Evolutionary conservation across 2,113 vertebrate genomes (phyloP).

Genomic region (Carassius auratus): DNA sequence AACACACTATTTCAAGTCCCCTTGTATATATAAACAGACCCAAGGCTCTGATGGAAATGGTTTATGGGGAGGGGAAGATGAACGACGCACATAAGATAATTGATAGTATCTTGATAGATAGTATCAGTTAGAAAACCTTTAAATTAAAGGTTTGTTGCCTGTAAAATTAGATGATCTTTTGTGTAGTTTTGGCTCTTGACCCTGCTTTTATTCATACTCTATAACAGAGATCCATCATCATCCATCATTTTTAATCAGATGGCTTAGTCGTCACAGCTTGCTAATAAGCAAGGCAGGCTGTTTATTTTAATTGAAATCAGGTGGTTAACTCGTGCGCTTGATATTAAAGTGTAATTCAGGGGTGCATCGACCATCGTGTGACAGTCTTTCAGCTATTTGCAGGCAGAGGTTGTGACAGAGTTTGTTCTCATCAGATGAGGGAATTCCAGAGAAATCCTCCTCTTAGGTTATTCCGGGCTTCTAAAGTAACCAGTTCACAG

Average conservation of each 20-base stretch:
- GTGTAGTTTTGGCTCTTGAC: conserved; percentile 46
- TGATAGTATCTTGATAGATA: conserved; percentile 55
- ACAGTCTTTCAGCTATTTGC: conserved; percentile 10
- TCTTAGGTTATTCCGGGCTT: not conserved
- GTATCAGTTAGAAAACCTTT: conserved; percentile 30
- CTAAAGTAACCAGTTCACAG: not conserved
- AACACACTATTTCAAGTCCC: not conserved
- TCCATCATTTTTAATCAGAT: conserved; percentile 37
- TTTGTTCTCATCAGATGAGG: not conserved
- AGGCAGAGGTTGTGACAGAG: not conserved
- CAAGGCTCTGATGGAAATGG: not conserved
- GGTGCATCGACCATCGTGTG: not conserved
- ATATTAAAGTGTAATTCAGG: not conserved
- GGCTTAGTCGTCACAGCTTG: conserved; percentile 5
- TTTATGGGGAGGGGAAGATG: conserved; percentile 43
- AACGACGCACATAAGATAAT: conserved; percentile 48
- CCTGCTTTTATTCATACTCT: conserved; percentile 9
- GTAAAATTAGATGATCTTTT: conserved; percentile 50
- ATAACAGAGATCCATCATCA: conserved; percentile 8
- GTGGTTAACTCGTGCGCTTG: not conserved
- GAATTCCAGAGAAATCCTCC: not conserved
- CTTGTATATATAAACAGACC: conserved; percentile 48
- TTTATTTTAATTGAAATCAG: conserved; percentile 26
- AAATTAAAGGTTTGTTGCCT: conserved; percentile 52
- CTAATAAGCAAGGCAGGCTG: not conserved